Percentiles rank a stretch among this genome's conserved stretches.
Conservation (phyloP, 2,113 vertebrate species). For the Microcebus griseorufus region DNA sequence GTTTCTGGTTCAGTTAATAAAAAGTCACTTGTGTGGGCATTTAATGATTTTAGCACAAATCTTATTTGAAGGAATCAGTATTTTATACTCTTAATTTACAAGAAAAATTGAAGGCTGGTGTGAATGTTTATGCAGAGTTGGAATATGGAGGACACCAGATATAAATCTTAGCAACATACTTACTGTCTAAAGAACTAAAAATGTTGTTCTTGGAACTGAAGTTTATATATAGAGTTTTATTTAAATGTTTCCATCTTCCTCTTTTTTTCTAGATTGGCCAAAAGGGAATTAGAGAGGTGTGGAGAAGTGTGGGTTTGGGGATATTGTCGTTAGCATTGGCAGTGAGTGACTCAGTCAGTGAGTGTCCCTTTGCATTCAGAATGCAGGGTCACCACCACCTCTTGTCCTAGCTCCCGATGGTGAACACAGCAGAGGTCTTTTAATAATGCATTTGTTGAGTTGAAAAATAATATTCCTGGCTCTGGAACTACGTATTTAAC, state of each 20-base stretch:
- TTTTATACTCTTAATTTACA: not conserved
- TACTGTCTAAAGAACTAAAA: not conserved
- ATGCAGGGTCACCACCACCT: not conserved
- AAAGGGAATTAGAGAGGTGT: not conserved
- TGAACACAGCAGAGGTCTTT: constrained; percentile 58
- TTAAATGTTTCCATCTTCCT: not conserved
- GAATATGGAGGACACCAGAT: not conserved
- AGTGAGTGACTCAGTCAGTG: not conserved
- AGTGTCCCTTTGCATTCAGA: not conserved
- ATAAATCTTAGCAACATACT: not conserved
- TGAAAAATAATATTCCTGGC: constrained; percentile 69
- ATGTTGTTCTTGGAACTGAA: not conserved
- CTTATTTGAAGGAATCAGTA: constrained; percentile 16
- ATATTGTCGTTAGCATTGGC: not conserved
- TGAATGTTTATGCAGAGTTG: not conserved
- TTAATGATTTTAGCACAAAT: constrained; percentile 63
- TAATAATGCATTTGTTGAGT: constrained; percentile 67
- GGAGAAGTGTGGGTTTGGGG: not conserved
- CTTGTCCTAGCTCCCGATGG: not conserved
- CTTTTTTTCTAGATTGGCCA: not conserved
- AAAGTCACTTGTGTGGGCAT: constrained; percentile 44
- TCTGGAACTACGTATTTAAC: constrained; percentile 64
- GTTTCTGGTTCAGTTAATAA: constrained; percentile 67
- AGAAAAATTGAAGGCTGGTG: constrained; percentile 6
- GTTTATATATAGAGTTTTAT: not conserved